Evolutionary conservation across 2,888 invertebrate species (phyloP).

Genomic region (Apamea sordens): DNA sequence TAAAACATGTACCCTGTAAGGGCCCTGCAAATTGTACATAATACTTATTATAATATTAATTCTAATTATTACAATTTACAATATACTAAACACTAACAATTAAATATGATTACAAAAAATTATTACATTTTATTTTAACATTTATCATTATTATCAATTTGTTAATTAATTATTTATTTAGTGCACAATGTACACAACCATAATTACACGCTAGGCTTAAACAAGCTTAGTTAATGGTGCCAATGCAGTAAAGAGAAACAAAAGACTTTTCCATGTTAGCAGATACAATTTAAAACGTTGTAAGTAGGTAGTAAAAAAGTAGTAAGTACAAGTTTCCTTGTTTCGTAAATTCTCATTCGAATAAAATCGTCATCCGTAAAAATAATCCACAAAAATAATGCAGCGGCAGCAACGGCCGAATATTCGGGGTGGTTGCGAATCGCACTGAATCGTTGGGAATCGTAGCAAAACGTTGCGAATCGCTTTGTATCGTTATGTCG

Average conservation of each 20-base stretch:
- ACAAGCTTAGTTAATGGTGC: neutral
- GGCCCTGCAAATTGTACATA: too few species aligned
- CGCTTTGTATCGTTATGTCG: conserved; percentile 50
- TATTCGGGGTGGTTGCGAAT: conserved; percentile 27
- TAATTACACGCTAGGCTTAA: too few species aligned
- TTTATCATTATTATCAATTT: too few species aligned
- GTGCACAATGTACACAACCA: too few species aligned
- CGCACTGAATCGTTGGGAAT: conserved; percentile 4
- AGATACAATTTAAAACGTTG: neutral
- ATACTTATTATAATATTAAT: too few species aligned
- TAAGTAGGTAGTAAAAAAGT: too few species aligned
- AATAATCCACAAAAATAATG: conserved; percentile 31
- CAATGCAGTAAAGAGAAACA: neutral
- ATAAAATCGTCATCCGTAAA: conserved; percentile 15
- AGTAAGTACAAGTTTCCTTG: neutral
- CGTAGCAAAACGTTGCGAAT: conserved; percentile 22
- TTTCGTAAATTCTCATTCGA: neutral
- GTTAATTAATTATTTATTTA: too few species aligned
- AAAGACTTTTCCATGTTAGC: neutral
- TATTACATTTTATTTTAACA: too few species aligned
- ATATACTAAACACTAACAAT: too few species aligned
- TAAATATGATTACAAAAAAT: too few species aligned
- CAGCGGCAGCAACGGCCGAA: conserved; percentile 15
- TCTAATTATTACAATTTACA: too few species aligned
- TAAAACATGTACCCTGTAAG: too few species aligned